phyloP scores from a whole-genome alignment of 2,888 invertebrate genomes.

The Biston betularia region DNA sequence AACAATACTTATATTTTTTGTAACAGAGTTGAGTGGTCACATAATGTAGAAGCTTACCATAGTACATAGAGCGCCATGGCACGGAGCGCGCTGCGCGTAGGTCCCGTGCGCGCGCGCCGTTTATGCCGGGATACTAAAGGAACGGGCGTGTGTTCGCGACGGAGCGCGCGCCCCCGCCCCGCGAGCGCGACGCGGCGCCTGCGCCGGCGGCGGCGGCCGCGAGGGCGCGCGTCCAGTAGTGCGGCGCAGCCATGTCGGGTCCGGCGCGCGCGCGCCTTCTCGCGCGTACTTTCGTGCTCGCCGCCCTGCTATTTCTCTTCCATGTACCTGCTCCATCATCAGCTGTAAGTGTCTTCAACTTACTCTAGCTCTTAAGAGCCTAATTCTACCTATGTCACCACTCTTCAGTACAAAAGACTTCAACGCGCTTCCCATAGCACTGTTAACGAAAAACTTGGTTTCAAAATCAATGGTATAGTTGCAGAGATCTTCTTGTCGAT shows the following conservation, averaged over 20 bases:
- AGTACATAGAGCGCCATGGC: conserved; percentile 83
- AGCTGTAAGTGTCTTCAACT: conserved; percentile 69
- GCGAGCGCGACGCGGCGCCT: conserved; percentile 53
- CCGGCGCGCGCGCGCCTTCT: conserved; percentile 80
- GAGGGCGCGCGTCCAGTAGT: conserved; percentile 80
- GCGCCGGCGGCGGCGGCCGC: conserved; percentile 51
- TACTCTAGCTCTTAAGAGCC: conserved; percentile 20
- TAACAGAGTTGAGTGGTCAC: background rate
- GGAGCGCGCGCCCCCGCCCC: conserved; percentile 69
- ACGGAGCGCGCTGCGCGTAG: conserved; percentile 81
- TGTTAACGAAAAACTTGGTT: conserved; percentile 17
- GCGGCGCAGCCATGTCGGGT: conserved; percentile 84
- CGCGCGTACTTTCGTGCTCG: conserved; percentile 71
- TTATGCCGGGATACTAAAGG: conserved; percentile 83
- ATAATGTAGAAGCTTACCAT: conserved; percentile 66
- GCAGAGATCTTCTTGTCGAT: conserved; percentile 3
- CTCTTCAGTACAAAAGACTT: conserved; percentile 55
- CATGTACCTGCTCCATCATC: conserved; percentile 60
- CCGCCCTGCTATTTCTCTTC: conserved; percentile 66
- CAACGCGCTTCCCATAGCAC: conserved; percentile 51
- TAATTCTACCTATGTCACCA: conserved; percentile 8
- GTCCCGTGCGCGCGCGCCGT: conserved; percentile 85
- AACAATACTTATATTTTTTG: background rate
- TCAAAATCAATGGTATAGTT: conserved; percentile 6
- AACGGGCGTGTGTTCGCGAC: conserved; percentile 74